Percentiles rank a stretch among this genome's conserved stretches.
These are phyloP conservation scores for Sebastes vulpes DNA, from an alignment of 2,797 vertebrate species.

Conservation along the genomic window DNA sequence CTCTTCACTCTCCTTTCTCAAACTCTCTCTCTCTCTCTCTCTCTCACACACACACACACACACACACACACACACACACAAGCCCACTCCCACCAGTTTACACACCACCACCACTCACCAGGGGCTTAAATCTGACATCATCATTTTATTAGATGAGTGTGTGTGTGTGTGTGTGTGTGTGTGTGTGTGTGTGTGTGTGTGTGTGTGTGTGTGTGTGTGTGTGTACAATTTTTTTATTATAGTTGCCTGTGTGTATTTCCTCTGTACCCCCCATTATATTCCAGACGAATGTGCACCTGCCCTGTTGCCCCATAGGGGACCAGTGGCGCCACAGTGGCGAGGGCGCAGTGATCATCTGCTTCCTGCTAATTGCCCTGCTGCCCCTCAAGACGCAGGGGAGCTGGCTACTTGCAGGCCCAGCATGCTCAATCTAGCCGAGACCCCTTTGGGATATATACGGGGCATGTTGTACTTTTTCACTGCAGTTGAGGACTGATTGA, in stretches of 20 bases:
- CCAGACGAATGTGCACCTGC: slow-evolving; percentile 86
- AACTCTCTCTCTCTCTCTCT: slow-evolving; percentile 1
- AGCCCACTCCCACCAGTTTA: slow-evolving; percentile 38
- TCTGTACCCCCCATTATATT: slow-evolving; percentile 72
- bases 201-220: slow-evolving; percentile 40
- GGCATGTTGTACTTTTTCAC: slow-evolving; percentile 7
- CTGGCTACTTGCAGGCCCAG: slow-evolving; percentile 34
- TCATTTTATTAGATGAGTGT: slow-evolving; percentile 79
- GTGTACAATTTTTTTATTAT: slow-evolving; percentile 31
- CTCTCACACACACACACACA: background rate
- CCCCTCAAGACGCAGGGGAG: slow-evolving; percentile 77
- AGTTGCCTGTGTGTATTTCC: slow-evolving; percentile 56
- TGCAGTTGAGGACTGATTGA: background rate
- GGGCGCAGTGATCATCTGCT: slow-evolving; percentile 85
- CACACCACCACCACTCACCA: slow-evolving; percentile 71
- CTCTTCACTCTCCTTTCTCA: slow-evolving; percentile 35
- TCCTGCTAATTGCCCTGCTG: slow-evolving; percentile 85
- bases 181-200: slow-evolving; percentile 55
- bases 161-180: slow-evolving; percentile 40
- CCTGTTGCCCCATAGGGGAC: slow-evolving; percentile 80
- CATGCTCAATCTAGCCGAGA: slow-evolving; percentile 47
- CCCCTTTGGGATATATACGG: slow-evolving; percentile 35
- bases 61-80: slow-evolving; percentile 25
- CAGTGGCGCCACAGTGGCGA: slow-evolving; percentile 83
- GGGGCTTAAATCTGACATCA: slow-evolving; percentile 88